Base-by-base conservation (phyloP, 2,888 invertebrate species). In the Tortricodes alternella region DNA sequence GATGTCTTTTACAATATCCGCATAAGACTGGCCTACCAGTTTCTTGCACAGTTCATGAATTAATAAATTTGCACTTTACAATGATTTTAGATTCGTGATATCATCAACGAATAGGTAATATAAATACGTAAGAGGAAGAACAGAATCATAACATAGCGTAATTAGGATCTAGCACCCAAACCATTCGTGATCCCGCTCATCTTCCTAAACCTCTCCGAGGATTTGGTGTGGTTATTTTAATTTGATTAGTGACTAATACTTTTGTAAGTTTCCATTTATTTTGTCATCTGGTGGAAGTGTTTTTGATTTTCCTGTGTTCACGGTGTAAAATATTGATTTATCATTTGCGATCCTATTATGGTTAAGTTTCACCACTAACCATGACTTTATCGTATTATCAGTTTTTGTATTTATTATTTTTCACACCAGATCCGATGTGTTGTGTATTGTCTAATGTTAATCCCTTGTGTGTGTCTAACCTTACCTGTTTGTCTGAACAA, bases 391-490 rank as follows among this genome's bases (percentile, higher is more conserved):
- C 76, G 79, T 77, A 68, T 71, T 58, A 70, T 80, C 64, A 65
- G 65, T 83, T 83, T 76, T 79, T 71, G 64, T 74, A 67, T 73
- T 70, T 78, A 73, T 83, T 85, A 62, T 77, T 77, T 87, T 87
- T 89, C 91, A 89, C 91, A 89, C 91, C 91, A 91, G 91, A 91
- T 89, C 88, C 86, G 88, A 88, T 87, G 91, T 90, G 88, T 91
- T 96, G 96, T 96, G 96, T 96, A 95, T 95, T 95, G 95, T 96
- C 95, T 95, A 95, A 94, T 95, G 94, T 95, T 94, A 91, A 93
- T 94, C 95, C 95, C 92, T 94, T 95, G 95, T 96, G 96, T 96
- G 94, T 95, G 95, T 95, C 94, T 94, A 89, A 94, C 93, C 93
- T 92, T 83, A 89, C 90, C 90, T 88, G 89, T 89, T 89, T 91